Conservation (phyloP, 2,797 vertebrate species). For the Pagetopsis macropterus region DNA sequence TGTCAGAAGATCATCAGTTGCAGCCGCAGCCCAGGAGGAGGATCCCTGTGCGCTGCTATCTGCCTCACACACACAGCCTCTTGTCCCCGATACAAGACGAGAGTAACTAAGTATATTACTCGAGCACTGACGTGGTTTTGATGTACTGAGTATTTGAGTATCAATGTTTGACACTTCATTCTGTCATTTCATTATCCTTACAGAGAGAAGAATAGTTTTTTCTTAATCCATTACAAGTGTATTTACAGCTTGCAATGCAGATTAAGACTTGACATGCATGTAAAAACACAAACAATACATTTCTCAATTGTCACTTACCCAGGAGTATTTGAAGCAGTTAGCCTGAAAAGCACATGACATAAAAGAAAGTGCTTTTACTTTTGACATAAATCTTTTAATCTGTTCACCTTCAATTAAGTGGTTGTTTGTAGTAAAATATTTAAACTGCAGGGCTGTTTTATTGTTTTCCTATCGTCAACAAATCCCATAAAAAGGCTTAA, state of each 20-base stretch:
- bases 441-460: background rate
- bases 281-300: background rate
- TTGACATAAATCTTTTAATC: background rate
- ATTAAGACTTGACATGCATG: background rate
- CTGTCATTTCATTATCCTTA: background rate
- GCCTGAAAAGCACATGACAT: too few species aligned
- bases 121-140: background rate
- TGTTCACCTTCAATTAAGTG: background rate
- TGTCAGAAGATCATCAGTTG: slow-evolving; percentile 70
- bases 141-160: background rate
- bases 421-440: background rate
- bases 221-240: background rate
- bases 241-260: background rate
- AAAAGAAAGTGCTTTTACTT: background rate
- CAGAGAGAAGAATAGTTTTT: background rate
- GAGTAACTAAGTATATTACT: slow-evolving; percentile 20
- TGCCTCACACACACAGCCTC: slow-evolving; percentile 30
- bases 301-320: background rate
- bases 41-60: slow-evolving; percentile 45
- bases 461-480: background rate
- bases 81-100: slow-evolving; percentile 24
- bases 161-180: background rate
- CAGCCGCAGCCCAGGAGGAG: slow-evolving; percentile 38
- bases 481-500: background rate
- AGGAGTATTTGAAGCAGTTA: too few species aligned